These are phyloP conservation scores for Pantala flavescens DNA, from an alignment of 1,140 invertebrate genomes.

Conservation along the genomic window DNA sequence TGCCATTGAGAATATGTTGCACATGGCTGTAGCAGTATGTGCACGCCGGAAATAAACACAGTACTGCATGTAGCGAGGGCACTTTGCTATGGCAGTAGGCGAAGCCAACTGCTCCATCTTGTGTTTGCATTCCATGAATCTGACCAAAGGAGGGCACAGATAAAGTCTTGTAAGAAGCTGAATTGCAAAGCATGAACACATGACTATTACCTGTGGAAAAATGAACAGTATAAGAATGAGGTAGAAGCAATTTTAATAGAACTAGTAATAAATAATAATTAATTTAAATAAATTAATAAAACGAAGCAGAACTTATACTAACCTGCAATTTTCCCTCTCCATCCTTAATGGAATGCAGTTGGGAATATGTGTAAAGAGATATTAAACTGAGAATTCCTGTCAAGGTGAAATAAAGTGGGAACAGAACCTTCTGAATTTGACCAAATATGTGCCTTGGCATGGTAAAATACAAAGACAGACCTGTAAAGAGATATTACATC, in stretches of 20 bases:
- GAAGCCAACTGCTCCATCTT: slow-evolving; percentile 54
- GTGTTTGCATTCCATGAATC: slow-evolving; percentile 54
- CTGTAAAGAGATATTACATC: slow-evolving; percentile 36
- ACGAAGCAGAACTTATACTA: no score
- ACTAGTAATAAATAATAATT: not conserved
- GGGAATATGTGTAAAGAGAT: slow-evolving; percentile 33
- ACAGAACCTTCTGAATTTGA: slow-evolving; percentile 69
- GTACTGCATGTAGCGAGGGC: slow-evolving; percentile 57
- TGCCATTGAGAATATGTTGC: slow-evolving; percentile 57
- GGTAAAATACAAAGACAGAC: slow-evolving; percentile 69
- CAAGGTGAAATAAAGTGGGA: slow-evolving; percentile 71
- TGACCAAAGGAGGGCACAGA: slow-evolving; percentile 51
- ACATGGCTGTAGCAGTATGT: slow-evolving; percentile 58
- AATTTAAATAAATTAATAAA: not conserved
- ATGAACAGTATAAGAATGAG: slow-evolving; percentile 19
- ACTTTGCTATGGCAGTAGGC: slow-evolving; percentile 51
- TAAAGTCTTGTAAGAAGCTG: slow-evolving; percentile 57
- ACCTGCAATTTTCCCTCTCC: not conserved
- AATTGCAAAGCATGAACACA: slow-evolving; percentile 55
- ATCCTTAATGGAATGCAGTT: not conserved
- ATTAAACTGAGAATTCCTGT: slow-evolving; percentile 61
- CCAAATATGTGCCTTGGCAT: slow-evolving; percentile 72
- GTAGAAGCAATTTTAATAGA: not conserved
- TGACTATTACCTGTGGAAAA: slow-evolving; percentile 45
- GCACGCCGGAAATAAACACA: slow-evolving; percentile 53